These are phyloP conservation scores for Epinephelus coioides DNA, from an alignment of 2,797 vertebrate species.

Conservation along the genomic window DNA sequence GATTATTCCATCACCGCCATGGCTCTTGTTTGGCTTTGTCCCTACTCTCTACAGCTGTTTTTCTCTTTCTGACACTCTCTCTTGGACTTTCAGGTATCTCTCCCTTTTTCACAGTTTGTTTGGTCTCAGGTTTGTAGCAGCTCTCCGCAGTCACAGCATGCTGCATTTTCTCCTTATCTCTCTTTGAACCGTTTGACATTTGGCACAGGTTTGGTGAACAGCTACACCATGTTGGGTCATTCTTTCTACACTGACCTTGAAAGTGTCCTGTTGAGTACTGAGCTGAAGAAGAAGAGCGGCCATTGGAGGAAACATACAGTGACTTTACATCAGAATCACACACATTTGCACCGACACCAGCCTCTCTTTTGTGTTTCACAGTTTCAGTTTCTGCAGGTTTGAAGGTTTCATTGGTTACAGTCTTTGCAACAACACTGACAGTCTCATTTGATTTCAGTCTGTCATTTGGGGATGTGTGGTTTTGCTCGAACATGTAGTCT, in stretches of 20 bases:
- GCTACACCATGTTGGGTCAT: fast-evolving
- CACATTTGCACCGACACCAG: background rate
- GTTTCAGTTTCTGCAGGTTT: background rate
- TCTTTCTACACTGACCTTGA: fast-evolving
- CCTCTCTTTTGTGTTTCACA: fast-evolving
- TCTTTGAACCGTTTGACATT: background rate
- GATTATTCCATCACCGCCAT: slow-evolving; percentile 30
- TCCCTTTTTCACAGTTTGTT: background rate
- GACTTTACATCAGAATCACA: background rate
- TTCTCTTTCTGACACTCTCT: background rate
- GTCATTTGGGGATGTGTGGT: background rate
- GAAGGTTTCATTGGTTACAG: no score
- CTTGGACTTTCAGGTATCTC: background rate
- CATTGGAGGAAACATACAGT: background rate
- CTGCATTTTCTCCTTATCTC: background rate
- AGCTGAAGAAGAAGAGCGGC: background rate
- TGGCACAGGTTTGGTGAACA: fast-evolving
- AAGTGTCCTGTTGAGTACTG: fast-evolving
- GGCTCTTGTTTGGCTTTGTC: fast-evolving
- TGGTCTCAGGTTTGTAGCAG: background rate
- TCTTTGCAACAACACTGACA: fast-evolving
- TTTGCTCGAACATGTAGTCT: fast-evolving
- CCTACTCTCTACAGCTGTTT: background rate
- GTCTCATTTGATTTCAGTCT: fast-evolving
- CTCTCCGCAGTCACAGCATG: background rate